Percentiles rank a stretch among this genome's conserved stretches.
phyloP scores from a whole-genome alignment of 1,140 invertebrate species.

The fruit fly (Drosophila melanogaster) region DNA sequence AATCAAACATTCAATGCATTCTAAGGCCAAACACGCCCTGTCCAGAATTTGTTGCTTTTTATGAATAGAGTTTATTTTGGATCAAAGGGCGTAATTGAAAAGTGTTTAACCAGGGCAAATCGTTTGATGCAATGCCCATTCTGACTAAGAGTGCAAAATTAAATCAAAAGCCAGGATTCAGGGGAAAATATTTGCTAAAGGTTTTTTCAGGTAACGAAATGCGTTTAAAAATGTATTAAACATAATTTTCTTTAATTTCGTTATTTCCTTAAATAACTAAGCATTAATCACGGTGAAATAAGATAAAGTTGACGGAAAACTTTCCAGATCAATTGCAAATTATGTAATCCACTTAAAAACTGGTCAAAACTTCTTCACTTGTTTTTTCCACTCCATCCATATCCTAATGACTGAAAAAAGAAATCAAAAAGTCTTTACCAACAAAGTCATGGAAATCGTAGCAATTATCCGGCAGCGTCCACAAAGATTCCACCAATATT shows the following conservation, averaged over 20 bases:
- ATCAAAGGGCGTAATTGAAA: slow-evolving; percentile 58
- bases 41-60: slow-evolving; percentile 36
- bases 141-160: slow-evolving; percentile 12
- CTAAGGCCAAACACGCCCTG: slow-evolving; percentile 22
- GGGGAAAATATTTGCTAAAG: neutral
- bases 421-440: slow-evolving; percentile 36
- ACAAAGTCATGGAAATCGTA: slow-evolving; percentile 69
- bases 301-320: neutral
- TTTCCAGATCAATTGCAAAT: slow-evolving; percentile 39
- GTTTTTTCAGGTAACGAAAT: neutral
- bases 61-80: slow-evolving; percentile 14
- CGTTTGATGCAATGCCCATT: slow-evolving; percentile 51
- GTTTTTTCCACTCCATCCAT: neutral
- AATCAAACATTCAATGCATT: slow-evolving; percentile 42
- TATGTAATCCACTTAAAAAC: slow-evolving; percentile 67
- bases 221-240: neutral
- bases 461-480: slow-evolving; percentile 67
- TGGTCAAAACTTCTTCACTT: slow-evolving; percentile 59
- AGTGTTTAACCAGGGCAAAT: slow-evolving; percentile 52
- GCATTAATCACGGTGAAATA: neutral
- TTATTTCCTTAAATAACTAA: neutral
- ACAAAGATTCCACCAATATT: slow-evolving; percentile 35
- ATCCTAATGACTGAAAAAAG: slow-evolving; percentile 26
- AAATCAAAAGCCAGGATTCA: slow-evolving; percentile 1
- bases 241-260: neutral